These are phyloP conservation scores for Coptodon rendalli DNA, from an alignment of 2,113 vertebrate genomes.

Conservation along the genomic window DNA sequence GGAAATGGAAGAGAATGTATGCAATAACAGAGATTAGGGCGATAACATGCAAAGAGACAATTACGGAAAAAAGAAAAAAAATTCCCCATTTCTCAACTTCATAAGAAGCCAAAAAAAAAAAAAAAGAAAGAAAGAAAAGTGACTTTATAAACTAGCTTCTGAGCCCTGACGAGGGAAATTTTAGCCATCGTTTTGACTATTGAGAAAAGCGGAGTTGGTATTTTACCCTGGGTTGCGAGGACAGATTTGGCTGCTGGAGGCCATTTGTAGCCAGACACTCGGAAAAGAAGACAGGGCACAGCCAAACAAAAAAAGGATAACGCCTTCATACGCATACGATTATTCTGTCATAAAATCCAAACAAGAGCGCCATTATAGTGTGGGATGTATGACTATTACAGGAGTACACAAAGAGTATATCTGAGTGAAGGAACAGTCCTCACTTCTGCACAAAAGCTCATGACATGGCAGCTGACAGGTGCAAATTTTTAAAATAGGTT, in stretches of 20 bases:
- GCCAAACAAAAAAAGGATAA: neutral
- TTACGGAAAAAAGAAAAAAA: neutral
- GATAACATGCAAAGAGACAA: neutral
- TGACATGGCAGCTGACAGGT: neutral
- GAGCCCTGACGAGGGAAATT: neutral
- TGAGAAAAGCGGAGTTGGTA: slow-evolving; percentile 37
- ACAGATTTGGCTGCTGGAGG: slow-evolving; percentile 48
- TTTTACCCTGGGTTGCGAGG: slow-evolving; percentile 22
- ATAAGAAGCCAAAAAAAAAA: neutral
- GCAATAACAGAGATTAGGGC: neutral
- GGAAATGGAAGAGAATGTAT: slow-evolving; percentile 43
- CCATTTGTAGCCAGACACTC: neutral
- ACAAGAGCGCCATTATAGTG: neutral
- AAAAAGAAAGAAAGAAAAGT: neutral
- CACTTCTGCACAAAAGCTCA: neutral
- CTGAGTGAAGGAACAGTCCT: neutral
- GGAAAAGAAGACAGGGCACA: neutral
- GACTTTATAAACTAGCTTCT: neutral
- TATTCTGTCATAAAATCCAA: neutral
- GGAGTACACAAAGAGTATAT: slow-evolving; percentile 5
- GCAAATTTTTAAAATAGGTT: neutral
- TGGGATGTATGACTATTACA: neutral
- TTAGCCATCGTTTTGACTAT: slow-evolving; percentile 26
- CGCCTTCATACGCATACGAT: neutral
- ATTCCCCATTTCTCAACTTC: neutral